Conservation (phyloP, 37 sponge, comb jelly and placozoan species). For the Tethya wilhelma region DNA sequence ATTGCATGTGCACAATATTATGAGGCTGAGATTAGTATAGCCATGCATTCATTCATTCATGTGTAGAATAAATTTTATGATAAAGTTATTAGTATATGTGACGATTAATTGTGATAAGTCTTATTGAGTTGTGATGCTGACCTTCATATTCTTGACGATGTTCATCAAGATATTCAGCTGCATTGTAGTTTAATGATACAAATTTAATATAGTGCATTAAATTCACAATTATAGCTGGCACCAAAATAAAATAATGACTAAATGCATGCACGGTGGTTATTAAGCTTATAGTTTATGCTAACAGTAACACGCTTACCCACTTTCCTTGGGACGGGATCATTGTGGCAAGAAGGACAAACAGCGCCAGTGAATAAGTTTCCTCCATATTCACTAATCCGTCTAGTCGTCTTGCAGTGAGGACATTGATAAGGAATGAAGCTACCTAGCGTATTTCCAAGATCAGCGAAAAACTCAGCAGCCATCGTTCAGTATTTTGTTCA, state of each 20-base stretch:
- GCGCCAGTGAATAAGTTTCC: not conserved
- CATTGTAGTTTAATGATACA: not conserved
- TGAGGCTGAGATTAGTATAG: not conserved
- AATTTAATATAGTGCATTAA: not conserved
- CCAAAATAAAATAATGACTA: too few species aligned
- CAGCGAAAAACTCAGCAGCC: not conserved
- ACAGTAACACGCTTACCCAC: not conserved
- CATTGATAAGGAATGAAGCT: not conserved
- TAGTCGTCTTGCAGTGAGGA: not conserved
- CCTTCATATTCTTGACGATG: slow-evolving; percentile 1
- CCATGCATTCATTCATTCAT: not conserved
- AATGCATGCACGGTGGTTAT: not conserved
- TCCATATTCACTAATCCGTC: not conserved
- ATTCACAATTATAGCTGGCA: too few species aligned
- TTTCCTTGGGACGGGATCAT: not conserved
- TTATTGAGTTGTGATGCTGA: too few species aligned
- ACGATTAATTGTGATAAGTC: too few species aligned
- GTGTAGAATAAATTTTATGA: too few species aligned
- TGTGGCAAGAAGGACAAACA: not conserved
- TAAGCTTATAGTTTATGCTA: not conserved
- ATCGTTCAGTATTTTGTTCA: too few species aligned
- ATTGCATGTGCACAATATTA: not conserved
- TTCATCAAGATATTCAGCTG: not conserved
- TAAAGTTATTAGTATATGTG: too few species aligned
- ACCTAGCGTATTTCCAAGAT: not conserved